A percentile compares a stretch with the other conserved stretches of the same genome.
These are phyloP conservation scores for Delia radicum DNA, from an alignment of 1,140 invertebrate genomes.

Conservation along the genomic window DNA sequence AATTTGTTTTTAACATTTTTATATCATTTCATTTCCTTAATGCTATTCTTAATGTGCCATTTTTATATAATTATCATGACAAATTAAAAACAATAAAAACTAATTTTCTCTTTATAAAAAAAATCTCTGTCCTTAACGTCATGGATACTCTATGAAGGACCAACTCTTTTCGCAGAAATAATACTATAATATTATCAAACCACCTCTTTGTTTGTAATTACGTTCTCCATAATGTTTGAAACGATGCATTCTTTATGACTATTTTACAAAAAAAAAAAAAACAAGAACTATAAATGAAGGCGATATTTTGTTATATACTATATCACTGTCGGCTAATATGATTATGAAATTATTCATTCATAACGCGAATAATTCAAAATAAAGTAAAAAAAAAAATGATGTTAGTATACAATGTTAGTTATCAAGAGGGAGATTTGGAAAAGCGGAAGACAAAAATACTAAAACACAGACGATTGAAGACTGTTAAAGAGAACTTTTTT, in stretches of 20 bases:
- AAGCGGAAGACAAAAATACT: neutral
- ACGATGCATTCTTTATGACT: neutral
- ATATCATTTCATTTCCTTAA: neutral
- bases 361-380: neutral
- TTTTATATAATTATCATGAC: neutral
- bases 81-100: neutral
- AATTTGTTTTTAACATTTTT: neutral
- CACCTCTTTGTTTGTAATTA: too few species aligned
- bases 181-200: neutral
- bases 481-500: neutral
- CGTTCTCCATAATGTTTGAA: too few species aligned
- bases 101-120: neutral
- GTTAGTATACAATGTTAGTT: neutral
- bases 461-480: neutral
- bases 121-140: neutral
- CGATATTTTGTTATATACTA: too few species aligned
- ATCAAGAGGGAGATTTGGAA: neutral
- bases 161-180: neutral
- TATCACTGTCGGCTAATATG: neutral
- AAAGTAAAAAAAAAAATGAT: neutral
- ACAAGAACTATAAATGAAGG: neutral
- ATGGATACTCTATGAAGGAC: neutral
- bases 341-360: neutral
- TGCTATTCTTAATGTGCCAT: neutral
- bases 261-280: neutral